phyloP scores from a whole-genome alignment of 2,113 vertebrate species.

The Odocoileus hemionus region DNA sequence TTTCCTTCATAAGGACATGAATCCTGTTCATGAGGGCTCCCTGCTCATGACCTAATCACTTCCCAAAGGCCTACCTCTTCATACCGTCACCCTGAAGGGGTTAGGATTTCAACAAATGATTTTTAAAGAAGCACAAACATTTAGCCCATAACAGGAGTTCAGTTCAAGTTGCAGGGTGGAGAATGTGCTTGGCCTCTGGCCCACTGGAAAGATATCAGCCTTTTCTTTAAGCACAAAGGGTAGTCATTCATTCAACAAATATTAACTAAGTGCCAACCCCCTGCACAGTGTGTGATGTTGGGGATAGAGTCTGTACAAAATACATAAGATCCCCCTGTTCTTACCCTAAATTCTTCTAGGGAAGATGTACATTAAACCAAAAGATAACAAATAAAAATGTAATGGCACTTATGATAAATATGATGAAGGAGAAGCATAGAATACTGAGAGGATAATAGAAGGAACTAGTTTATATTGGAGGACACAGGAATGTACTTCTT shows the following conservation, averaged over 20 bases:
- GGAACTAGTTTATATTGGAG: neutral
- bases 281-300: neutral
- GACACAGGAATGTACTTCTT: neutral
- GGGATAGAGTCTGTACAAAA: neutral
- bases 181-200: neutral
- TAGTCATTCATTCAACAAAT: neutral
- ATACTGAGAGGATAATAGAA: neutral
- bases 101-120: neutral
- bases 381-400: neutral
- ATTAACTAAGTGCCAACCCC: neutral
- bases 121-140: neutral
- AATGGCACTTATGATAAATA: neutral
- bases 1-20: neutral
- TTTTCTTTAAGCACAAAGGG: neutral
- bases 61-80: neutral
- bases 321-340: neutral
- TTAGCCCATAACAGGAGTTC: neutral
- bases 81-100: neutral
- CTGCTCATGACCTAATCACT: neutral
- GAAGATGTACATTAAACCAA: neutral
- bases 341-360: neutral
- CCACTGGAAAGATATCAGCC: neutral
- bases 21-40: neutral
- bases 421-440: neutral
- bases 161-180: neutral